Evolutionary conservation across 30 jellyfish, hydroid and myxozoan species (phyloP), one percentile per base, ranked within the genome.

Genomic region (Haliclystus octoradiatus): DNA sequence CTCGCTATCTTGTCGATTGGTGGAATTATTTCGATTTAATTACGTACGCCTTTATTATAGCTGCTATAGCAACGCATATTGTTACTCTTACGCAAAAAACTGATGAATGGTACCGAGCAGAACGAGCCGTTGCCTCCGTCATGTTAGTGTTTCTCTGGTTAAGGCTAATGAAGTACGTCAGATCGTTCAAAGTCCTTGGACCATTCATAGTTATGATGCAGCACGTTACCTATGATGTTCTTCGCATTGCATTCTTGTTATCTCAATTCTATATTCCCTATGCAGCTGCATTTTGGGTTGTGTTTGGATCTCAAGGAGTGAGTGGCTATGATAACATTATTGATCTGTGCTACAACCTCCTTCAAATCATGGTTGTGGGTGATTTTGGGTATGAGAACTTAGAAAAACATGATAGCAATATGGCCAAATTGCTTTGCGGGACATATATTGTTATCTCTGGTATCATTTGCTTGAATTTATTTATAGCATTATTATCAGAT

Each of bases 401-500:
- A 0, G 78, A 81, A 14, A 34, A 32, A 1, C 71, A 61, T 12
- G 69, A 67, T 75, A 75, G 78, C 13, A 53, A 71, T 7, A 81
- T 75, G 95, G 93, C 98, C 71, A 77, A 81, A 46, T 32, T 89
- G 28, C 82, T 89, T 32, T 81, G 95, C 61, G 89, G 90, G 28
- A 69, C 95, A n/a, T 89, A 70, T 52, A 80, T 89, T 31, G 83
- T 89, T 34, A 64, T 89, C 2, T 80, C 84, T 65, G 95, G 98
- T 40, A 77, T 89, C 40, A 84, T 89, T 60, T 75, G 93, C 82
- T 35, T 89, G 72, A 89, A 89, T 68, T 68, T 89, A 27, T 89
- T 89, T 82, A 89, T 89, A 28, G 98, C 98, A 24, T 74, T 89
- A 52, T 73, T 89, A 47, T 89, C 98, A 2, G 94, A 89, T 46